Conservation (phyloP, 2,888 invertebrate species). For the Andrena marginata region DNA sequence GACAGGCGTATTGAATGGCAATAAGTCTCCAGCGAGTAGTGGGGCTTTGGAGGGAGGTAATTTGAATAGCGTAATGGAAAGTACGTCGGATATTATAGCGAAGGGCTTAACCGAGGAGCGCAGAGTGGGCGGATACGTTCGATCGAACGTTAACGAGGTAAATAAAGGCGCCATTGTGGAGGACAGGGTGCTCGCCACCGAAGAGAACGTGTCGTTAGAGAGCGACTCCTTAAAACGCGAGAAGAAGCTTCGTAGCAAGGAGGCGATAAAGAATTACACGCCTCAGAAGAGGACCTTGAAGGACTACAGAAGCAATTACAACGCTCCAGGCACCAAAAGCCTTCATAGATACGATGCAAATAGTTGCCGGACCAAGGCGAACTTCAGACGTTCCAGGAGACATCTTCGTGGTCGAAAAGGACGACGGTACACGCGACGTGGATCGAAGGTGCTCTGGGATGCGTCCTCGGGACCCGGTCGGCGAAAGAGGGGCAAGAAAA, state of each 20-base stretch:
- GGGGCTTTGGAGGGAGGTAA: background rate
- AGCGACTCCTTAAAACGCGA: background rate
- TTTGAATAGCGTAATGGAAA: conserved; percentile 49
- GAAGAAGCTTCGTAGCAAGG: background rate
- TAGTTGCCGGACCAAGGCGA: background rate
- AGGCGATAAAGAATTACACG: conserved; percentile 34
- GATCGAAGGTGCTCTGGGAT: background rate
- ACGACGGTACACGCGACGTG: background rate
- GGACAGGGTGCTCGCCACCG: background rate
- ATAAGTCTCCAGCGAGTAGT: background rate
- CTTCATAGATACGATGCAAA: background rate
- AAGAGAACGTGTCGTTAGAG: background rate
- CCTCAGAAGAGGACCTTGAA: conserved; percentile 48
- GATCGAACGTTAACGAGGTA: conserved; percentile 19
- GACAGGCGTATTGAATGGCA: conserved; percentile 40
- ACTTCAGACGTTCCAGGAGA: conserved; percentile 15
- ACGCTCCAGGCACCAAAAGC: background rate
- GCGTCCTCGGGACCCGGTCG: background rate
- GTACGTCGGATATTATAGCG: conserved; percentile 24
- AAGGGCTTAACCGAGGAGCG: conserved; percentile 34
- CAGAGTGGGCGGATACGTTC: background rate
- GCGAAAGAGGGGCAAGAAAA: conserved; percentile 4
- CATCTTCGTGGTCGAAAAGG: background rate
- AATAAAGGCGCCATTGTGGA: background rate
- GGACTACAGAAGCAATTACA: conserved; percentile 26